Conservation (phyloP, 2,113 vertebrate species). For the Hippocampus mohnikei region DNA sequence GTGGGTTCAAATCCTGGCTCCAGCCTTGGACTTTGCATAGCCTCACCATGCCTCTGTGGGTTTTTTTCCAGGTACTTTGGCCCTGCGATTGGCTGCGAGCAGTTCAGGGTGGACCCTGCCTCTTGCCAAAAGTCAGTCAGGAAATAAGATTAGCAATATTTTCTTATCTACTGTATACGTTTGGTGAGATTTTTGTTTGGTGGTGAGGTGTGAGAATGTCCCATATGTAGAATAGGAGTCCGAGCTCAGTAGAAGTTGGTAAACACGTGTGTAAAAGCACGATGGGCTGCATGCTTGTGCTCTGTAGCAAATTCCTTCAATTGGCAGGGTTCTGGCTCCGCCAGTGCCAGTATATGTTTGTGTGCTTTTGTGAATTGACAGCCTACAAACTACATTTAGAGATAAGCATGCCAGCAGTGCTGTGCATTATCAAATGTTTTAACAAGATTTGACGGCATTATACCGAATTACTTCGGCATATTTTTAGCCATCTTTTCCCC, state of each 20-base stretch:
- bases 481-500: neutral
- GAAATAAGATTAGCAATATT: too few species aligned
- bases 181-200: neutral
- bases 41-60: too few species aligned
- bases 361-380: neutral
- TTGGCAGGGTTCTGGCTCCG: neutral
- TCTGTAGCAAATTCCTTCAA: neutral
- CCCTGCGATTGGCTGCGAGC: too few species aligned
- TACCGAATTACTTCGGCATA: neutral
- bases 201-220: neutral
- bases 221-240: neutral
- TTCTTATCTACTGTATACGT: too few species aligned
- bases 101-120: too few species aligned
- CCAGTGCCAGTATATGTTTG: conserved; percentile 1
- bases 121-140: too few species aligned
- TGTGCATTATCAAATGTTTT: conserved; percentile 6
- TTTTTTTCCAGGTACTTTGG: too few species aligned
- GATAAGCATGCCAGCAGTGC: neutral
- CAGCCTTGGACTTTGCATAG: too few species aligned
- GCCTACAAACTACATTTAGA: conserved; percentile 2
- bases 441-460: conserved; percentile 1
- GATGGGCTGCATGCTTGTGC: neutral
- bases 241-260: neutral
- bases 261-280: neutral
- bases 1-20: too few species aligned